Evolutionary conservation across 2,797 vertebrate genomes (phyloP), one percentile per base, ranked within the genome.

Genomic region (Aplochiton taeniatus): DNA sequence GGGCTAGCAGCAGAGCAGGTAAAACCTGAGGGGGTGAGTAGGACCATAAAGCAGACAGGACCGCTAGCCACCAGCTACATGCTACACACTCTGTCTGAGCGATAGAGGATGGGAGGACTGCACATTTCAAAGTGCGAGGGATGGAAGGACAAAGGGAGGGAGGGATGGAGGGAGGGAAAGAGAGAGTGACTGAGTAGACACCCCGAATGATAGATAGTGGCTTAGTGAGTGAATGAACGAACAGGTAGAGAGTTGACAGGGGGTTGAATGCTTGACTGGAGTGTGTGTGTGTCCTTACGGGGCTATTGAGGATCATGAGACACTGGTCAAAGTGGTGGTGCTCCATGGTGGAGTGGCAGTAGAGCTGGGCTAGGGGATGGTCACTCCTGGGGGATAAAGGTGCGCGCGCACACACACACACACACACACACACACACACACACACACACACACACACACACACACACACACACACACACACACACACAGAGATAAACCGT

Each of bases 321-420:
- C 97, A 99, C 88, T 98, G 97, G 88, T 99, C 95, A 47, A 98
- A 98, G 86, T 99, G 97, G 75, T 99, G 97, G 73, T 99, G 97
- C 74, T 99, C 97, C 96, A 99, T 96, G 78, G 94, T 98, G 9
- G 97, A 99, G 78, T 99, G 97, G 84, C 97, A 96, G 79, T 99
- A 99, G 11, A 99, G 94, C 73, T 97, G 97, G 42, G 97, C 96
- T 61, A 99, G 91, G 0, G 97, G 97, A 77, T 99, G 97, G 44
- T 98, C 96, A 0, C 95, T 98, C 85, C 97, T 99, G 89, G 12
- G 81, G 62, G 77, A 73, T 55, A 71, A 14, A 54, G 44, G 61
- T 47, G 57, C 45, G 44, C 48, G 63, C 52, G 18, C 44, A 43
- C 42, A 12, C 18, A 47, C 50, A 65, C 19, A 31, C 17, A 42